Base-by-base conservation (phyloP, 2,113 vertebrate species). In the Rhabdornis inornatus region DNA sequence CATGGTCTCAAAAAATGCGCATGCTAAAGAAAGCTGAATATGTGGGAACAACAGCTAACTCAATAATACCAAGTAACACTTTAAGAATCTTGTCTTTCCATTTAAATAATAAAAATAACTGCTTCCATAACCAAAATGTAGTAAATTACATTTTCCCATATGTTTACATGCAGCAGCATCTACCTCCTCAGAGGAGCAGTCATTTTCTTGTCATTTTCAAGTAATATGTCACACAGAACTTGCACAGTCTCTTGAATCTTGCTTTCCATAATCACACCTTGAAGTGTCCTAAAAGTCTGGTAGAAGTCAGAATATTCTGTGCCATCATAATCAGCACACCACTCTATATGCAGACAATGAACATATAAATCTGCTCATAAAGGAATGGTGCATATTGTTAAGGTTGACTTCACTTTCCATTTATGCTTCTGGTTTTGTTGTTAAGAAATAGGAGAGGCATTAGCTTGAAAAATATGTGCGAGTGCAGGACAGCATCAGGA, bases 131-230 rank as follows among this genome's bases (percentile, higher is more conserved):
- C 68, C 14, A 91, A 81, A 91, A 65, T 25, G 30, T 17, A 75
- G 63, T 27, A 81, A 92, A 91, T 90, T 81, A 52, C 57, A 82
- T 72, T 93, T 95, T 69, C 20, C 57, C 10, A 2, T 76, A 52
- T 59, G 65, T 79, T 94, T 94, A 85, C 61, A 90, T 82, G 83
- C 60, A 89, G 61, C 35, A 92, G 31, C 15, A 23, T 69, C 80
- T 92, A 87, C 42, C 37, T 83, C 31, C 63, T 77, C 55, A 79
- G 68, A 8, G 2, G 74, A 86, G 65, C 15, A 89, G 53, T 87
- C 1, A 94, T 95, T 94, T 96, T 87, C 86, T 91, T 95, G 89
- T 92, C 68, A 87, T 92, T 90, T 91, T 93, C 33, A 59, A 68
- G 47, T 30, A 89, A 91, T 50, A 70, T 75, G 66, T 69, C 50